phyloP scores from a whole-genome alignment of 1,140 invertebrate species.

The Rhysida immarginata region DNA sequence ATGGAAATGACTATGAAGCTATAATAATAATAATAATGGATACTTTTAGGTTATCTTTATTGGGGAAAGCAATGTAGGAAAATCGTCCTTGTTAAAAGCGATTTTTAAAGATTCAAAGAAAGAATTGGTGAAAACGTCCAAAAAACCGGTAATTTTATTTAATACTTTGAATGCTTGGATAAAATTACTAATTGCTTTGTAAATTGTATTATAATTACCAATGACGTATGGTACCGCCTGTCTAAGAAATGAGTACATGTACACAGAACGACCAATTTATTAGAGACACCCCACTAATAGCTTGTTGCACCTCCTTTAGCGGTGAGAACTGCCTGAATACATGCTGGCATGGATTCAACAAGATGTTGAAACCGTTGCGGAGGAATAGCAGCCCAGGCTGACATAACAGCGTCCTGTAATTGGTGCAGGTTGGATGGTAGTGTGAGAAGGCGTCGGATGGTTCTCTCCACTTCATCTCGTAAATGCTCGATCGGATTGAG shows the following conservation, averaged over 20 bases:
- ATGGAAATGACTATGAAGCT: not conserved
- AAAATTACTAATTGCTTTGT: not conserved
- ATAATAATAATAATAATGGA: not conserved
- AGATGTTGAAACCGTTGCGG: no score
- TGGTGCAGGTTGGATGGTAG: no score
- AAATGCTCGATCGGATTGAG: no score
- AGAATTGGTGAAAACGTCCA: constrained; percentile 18
- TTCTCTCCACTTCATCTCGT: no score
- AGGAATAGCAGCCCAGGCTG: no score
- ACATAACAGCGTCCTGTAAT: no score
- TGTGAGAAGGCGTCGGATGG: no score
- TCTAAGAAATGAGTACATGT: no score
- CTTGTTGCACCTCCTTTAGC: not conserved
- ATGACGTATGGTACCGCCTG: no score
- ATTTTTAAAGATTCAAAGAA: constrained; percentile 20
- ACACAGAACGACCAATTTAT: no score
- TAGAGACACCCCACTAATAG: not conserved
- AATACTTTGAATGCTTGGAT: not conserved
- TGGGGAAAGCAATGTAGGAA: constrained; percentile 29
- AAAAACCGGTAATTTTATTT: constrained; percentile 21
- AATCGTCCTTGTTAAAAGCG: constrained; percentile 24
- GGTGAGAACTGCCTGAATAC: no score
- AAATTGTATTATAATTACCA: not conserved
- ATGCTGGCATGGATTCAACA: no score
- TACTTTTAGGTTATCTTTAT: constrained; percentile 25